Percentiles rank a stretch among this genome's conserved stretches.
These are phyloP conservation scores for Menura novaehollandiae DNA, from an alignment of 2,113 vertebrate species.

Conservation along the genomic window DNA sequence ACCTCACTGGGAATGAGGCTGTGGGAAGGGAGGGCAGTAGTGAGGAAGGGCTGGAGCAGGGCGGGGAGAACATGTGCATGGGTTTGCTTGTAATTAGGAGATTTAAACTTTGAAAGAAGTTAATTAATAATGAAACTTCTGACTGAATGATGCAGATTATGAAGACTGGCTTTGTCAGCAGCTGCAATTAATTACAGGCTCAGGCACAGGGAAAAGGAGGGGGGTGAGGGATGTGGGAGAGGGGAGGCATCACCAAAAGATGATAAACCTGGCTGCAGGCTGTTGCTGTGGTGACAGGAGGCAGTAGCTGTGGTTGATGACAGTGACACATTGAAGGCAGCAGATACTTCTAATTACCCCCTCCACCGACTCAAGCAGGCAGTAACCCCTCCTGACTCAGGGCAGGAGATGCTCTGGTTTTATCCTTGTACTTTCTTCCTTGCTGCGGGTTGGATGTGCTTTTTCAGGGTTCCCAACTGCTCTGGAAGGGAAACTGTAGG, in stretches of 20 bases:
- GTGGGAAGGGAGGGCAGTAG: neutral
- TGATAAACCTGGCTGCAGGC: constrained; percentile 55
- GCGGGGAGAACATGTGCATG: neutral
- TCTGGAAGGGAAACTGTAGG: neutral
- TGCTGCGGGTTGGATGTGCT: neutral
- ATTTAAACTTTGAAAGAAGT: constrained; percentile 71
- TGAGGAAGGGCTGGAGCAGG: neutral
- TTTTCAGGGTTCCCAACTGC: neutral
- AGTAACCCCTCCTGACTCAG: neutral
- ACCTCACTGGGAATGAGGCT: neutral
- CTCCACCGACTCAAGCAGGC: neutral
- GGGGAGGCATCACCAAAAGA: constrained; percentile 6
- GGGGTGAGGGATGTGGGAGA: neutral
- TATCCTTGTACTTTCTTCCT: neutral
- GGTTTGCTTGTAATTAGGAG: constrained; percentile 65
- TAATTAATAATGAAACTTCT: constrained; percentile 73
- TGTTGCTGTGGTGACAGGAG: constrained; percentile 62
- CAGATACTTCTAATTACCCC: constrained; percentile 46
- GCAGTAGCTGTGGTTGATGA: neutral
- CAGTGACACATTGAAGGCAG: neutral
- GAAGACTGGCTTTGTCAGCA: constrained; percentile 65
- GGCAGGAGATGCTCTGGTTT: neutral
- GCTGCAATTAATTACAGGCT: constrained; percentile 75
- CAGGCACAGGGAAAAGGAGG: constrained; percentile 29
- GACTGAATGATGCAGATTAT: constrained; percentile 54